Evolutionary conservation across 2,797 vertebrate species (phyloP).

Genomic region (Rhincodon typus): DNA sequence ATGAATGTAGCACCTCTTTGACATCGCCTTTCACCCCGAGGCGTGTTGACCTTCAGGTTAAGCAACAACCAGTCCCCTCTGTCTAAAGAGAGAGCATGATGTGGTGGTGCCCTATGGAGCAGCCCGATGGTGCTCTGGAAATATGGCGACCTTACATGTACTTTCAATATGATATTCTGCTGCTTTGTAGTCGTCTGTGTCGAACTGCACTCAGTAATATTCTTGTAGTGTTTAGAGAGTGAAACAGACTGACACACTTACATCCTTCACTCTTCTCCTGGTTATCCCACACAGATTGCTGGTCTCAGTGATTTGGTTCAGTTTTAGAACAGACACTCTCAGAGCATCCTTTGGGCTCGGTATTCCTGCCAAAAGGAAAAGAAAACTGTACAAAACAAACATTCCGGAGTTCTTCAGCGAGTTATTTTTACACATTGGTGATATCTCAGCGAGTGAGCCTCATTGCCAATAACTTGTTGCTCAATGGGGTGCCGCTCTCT

Average conservation of each 20-base stretch:
- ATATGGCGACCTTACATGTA: too few relatives aligned
- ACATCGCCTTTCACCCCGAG: too few relatives aligned
- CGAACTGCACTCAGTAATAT: neutral
- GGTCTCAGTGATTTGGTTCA: conserved; percentile 23
- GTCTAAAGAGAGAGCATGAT: too few relatives aligned
- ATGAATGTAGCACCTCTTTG: too few relatives aligned
- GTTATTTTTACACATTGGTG: neutral
- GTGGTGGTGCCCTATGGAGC: too few relatives aligned
- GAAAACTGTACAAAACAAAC: neutral
- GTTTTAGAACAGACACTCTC: conserved; percentile 13
- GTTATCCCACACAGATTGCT: conserved; percentile 12
- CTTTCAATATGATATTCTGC: too few relatives aligned
- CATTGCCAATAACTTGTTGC: neutral
- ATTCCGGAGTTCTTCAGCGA: neutral
- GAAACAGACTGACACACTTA: conserved; percentile 4
- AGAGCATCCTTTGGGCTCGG: conserved; percentile 15
- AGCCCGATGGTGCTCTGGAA: too few relatives aligned
- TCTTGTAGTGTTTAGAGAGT: neutral
- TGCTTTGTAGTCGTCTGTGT: too few relatives aligned
- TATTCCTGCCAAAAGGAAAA: neutral
- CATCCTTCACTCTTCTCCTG: neutral
- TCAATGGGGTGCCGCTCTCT: neutral
- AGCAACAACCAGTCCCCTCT: too few relatives aligned
- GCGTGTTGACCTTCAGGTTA: too few relatives aligned
- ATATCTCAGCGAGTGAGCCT: neutral